Percentiles rank a stretch among this genome's conserved stretches.
Evolutionary conservation across 2,888 invertebrate species (phyloP).

Genomic region (Ormia ochracea): DNA sequence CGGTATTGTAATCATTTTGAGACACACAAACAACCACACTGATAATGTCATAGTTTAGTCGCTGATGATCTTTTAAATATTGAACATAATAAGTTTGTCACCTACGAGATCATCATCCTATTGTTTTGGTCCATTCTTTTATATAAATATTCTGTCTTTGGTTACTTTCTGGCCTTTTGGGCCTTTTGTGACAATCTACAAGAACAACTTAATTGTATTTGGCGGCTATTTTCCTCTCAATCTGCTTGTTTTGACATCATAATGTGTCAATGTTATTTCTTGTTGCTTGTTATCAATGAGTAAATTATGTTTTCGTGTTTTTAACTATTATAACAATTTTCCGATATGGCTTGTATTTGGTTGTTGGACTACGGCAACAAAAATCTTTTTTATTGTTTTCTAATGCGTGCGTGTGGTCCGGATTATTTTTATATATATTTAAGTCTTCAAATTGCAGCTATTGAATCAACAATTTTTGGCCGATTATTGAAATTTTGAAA

Average conservation of each 20-base stretch:
- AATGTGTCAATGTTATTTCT: constrained; percentile 17
- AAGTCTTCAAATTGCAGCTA: constrained; percentile 13
- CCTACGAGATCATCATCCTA: constrained; percentile 68
- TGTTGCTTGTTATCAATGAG: constrained; percentile 56
- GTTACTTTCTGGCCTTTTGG: constrained; percentile 4
- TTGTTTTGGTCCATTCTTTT: constrained; percentile 34
- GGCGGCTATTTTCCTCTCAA: neutral
- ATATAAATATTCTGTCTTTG: neutral
- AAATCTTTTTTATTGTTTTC: constrained; percentile 29
- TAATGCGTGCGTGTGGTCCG: constrained; percentile 42
- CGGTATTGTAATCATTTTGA: constrained; percentile 68
- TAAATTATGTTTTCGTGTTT: constrained; percentile 62
- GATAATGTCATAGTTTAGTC: constrained; percentile 48
- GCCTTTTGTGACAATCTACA: constrained; percentile 12
- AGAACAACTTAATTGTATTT: constrained; percentile 37
- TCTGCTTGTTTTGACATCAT: constrained; percentile 33
- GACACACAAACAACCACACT: constrained; percentile 8
- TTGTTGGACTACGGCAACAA: neutral
- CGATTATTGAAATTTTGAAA: neutral
- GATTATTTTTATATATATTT: neutral
- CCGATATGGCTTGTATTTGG: constrained; percentile 49
- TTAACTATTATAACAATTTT: constrained; percentile 22
- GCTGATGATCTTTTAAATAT: constrained; percentile 49
- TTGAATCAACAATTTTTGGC: neutral
- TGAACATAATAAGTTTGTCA: constrained; percentile 72